Base-by-base conservation (phyloP, 2,113 vertebrate species). In the human region DNA sequence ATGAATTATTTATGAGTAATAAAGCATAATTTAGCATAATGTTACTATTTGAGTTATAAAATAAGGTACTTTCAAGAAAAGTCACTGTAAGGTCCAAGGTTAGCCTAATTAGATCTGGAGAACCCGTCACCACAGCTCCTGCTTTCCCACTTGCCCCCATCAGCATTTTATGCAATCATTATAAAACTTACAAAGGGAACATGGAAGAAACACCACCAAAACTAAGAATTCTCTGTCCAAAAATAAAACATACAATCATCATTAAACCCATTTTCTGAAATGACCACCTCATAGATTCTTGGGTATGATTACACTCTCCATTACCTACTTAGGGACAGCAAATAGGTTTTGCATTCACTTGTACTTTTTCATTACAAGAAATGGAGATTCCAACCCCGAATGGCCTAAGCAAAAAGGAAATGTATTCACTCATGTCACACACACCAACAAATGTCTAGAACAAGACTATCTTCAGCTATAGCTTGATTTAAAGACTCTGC, bases 1-100 rank as follows among this genome's bases (percentile, higher is more conserved):
- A 92, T 82, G 82, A 98, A 93, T 45, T 57, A 85, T 78, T 96
- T 68, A 76, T 18, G 5, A 95, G 22, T 40, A 92, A 75, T 86
- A 96, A 92, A 57, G 17, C 43, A n/a, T 38, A 92, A 92, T n/a
- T 95, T 93, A 91, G 52, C 68, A 95, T 2, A 76, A 80, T 85
- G 70, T 81, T 90, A 76, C 64, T 83, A 81, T 55, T 43, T 57
- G 1, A 96, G 64, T 68, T 97, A 93, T 4, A 88, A 96, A 90
- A 20, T 61, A 93, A 75, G 45, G 95, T 40, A 4, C 89, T 92
- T 94, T 84, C 72, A 45, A 89, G 48, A 87, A 97, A 85, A 86
- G 10, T n/a, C 12, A 40, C 66, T 38, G 0, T 25, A 93, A 83
- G 27, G 5, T 87, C 55, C 66, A 57, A 72, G 16, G 72, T 48